These are phyloP conservation scores for Himalopsyche tibetana DNA, from an alignment of 2,888 invertebrate species.

Conservation along the genomic window DNA sequence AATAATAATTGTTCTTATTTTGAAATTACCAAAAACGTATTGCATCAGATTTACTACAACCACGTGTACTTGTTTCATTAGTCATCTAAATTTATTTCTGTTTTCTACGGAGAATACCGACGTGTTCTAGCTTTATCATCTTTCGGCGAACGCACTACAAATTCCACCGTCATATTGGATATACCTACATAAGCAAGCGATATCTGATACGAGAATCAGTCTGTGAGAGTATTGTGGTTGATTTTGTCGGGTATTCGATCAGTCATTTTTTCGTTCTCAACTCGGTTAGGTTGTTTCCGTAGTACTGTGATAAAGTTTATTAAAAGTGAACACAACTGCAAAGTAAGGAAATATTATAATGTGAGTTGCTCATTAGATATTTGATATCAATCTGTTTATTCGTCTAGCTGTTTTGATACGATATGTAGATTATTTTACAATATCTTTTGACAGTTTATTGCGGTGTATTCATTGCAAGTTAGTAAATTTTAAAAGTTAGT, in stretches of 20 bases:
- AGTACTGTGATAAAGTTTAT: not conserved
- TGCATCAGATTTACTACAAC: not conserved
- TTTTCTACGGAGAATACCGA: not conserved
- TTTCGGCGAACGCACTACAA: conserved; percentile 12
- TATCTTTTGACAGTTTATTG: no score
- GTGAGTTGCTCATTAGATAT: no score
- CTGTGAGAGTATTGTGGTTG: conserved; percentile 30
- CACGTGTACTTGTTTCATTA: conserved; percentile 31
- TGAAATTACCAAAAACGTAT: not conserved
- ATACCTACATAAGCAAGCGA: conserved; percentile 34
- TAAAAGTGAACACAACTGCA: no score
- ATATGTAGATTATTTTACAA: no score
- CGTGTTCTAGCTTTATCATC: conserved; percentile 16
- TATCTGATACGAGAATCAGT: conserved; percentile 33
- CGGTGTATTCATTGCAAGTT: no score
- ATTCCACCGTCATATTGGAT: conserved; percentile 29
- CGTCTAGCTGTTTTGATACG: no score
- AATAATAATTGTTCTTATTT: not conserved
- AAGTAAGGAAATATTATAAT: no score
- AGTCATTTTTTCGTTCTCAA: not conserved
- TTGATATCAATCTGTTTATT: no score
- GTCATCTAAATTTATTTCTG: not conserved
- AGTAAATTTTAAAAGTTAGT: no score
- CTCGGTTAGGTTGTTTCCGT: not conserved
- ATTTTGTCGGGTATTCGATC: not conserved